These are phyloP conservation scores for Ginglymostoma cirratum DNA, from an alignment of 2,113 vertebrate species.

Conservation along the genomic window DNA sequence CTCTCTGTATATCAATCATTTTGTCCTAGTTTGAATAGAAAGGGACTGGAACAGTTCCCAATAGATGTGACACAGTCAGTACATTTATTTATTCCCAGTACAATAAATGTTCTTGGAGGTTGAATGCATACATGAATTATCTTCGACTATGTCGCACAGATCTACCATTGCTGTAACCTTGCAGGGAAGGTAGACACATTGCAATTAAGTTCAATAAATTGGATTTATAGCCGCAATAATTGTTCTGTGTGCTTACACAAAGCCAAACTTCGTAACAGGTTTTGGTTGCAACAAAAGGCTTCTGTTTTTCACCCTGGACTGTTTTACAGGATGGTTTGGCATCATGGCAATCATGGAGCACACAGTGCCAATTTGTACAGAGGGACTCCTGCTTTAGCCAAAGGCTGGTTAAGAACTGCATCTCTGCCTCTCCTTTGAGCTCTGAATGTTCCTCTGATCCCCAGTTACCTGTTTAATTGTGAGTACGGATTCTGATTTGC, in stretches of 20 bases:
- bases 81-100: constrained; percentile 45
- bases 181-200: constrained; percentile 57
- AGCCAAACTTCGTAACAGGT: not conserved
- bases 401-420: not conserved
- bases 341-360: not conserved
- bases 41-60: constrained; percentile 46
- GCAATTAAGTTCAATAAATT: not conserved
- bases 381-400: not conserved
- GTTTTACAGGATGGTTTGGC: not conserved
- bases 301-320: not conserved
- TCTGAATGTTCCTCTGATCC: not conserved
- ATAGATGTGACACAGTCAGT: constrained; percentile 39
- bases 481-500: not conserved
- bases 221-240: not conserved
- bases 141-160: constrained; percentile 49
- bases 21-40: constrained; percentile 42
- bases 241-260: not conserved
- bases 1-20: constrained; percentile 42
- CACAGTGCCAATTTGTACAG: not conserved
- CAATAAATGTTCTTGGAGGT: constrained; percentile 41
- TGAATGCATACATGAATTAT: constrained; percentile 52
- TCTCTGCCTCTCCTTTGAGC: not conserved
- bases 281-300: not conserved
- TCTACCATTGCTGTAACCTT: constrained; percentile 43
- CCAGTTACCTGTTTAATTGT: not conserved